phyloP scores from a whole-genome alignment of 2,888 invertebrate genomes.

The Syrphus vitripennis region DNA sequence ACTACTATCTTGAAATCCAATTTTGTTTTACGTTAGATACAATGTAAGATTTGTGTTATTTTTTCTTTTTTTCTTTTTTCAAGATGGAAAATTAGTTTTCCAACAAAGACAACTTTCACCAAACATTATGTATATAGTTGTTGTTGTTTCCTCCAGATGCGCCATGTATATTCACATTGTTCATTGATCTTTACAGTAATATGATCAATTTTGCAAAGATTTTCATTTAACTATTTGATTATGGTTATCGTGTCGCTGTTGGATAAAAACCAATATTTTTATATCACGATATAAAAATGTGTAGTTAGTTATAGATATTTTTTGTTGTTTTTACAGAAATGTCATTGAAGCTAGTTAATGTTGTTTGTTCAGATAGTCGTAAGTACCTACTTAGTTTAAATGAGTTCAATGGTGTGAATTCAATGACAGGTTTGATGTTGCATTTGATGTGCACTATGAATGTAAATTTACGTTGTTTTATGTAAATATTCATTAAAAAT shows the following conservation, averaged over 20 bases:
- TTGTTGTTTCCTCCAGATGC: conserved; percentile 2
- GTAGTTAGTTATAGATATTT: not conserved
- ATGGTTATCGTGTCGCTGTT: not conserved
- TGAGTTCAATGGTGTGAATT: not conserved
- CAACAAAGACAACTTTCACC: conserved; percentile 58
- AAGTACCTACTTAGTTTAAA: not conserved
- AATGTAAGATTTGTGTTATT: not conserved
- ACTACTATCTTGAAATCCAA: conserved; percentile 5
- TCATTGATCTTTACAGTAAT: conserved; percentile 45
- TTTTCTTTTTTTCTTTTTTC: not conserved
- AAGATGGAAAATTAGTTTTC: not conserved
- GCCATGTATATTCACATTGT: conserved; percentile 1
- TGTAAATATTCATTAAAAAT: no score
- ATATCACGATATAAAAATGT: not conserved
- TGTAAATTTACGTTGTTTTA: not conserved
- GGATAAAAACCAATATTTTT: not conserved
- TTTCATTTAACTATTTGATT: not conserved
- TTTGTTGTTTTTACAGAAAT: not conserved
- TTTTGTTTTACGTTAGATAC: not conserved
- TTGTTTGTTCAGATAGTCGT: not conserved
- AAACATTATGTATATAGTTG: not conserved
- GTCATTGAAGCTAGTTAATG: not conserved
- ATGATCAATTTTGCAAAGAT: conserved; percentile 11
- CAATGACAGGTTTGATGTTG: not conserved
- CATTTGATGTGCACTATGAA: not conserved